These are phyloP conservation scores for Lytechinus variegatus DNA, from an alignment of 35 echinoderm and acorn worm genomes.

Conservation along the genomic window DNA sequence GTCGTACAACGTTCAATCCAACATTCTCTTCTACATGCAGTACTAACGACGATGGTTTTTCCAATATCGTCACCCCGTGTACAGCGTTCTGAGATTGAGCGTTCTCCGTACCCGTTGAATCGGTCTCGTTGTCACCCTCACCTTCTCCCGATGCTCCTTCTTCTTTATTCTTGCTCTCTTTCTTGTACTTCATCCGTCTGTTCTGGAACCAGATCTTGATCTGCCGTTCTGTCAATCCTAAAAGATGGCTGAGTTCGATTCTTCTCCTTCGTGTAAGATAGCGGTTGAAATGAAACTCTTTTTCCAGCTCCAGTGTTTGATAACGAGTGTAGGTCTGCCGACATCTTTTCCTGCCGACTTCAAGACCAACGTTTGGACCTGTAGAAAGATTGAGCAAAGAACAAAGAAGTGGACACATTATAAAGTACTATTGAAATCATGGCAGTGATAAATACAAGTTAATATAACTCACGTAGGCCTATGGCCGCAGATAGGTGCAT, in stretches of 20 bases:
- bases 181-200: slow-evolving; percentile 99
- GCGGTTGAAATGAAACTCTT: slow-evolving; percentile 96
- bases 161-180: slow-evolving; percentile 93
- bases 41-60: slow-evolving; percentile 34
- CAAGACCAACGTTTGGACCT: slow-evolving; percentile 47
- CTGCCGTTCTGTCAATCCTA: slow-evolving; percentile 90
- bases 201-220: slow-evolving; percentile 99
- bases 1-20: slow-evolving; percentile 20
- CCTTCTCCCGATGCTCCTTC: slow-evolving; percentile 47
- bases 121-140: slow-evolving; percentile 49
- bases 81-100: not conserved
- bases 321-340: slow-evolving; percentile 98
- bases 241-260: slow-evolving; percentile 93
- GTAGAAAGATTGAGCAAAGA: not conserved
- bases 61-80: slow-evolving; percentile 37
- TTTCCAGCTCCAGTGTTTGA: slow-evolving; percentile 96
- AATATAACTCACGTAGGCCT: no score
- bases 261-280: slow-evolving; percentile 90
- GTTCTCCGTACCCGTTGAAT: slow-evolving; percentile 35
- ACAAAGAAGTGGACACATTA: not conserved
- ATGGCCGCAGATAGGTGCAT: no score
- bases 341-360: slow-evolving; percentile 81
- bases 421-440: no score
- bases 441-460: no score
- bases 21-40: slow-evolving; percentile 21